Evolutionary conservation across 2,888 invertebrate species (phyloP), one percentile per base, ranked within the genome.

Genomic region (Epistrophe grossulariae): DNA sequence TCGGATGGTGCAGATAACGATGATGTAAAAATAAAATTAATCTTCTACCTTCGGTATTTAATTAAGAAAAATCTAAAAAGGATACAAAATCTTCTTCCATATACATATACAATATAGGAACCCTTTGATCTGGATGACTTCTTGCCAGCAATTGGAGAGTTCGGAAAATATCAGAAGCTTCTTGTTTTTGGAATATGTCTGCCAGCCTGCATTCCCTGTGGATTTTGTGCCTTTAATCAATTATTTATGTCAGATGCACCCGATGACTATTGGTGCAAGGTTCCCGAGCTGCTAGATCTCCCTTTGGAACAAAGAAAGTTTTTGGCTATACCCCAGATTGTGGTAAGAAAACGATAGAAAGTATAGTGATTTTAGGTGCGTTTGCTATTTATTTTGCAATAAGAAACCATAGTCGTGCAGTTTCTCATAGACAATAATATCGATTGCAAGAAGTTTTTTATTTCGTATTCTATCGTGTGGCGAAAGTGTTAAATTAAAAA

Each of bases 161-260:
- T 98, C 91, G 98, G 98, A 64, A 94, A 94, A 50, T 98, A 98
- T 92, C 98, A 98, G 92, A 97, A 97, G 92, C 93, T 96, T 72
- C 93, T 98, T 84, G 94, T 97, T 28, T 97, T 97, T 95, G 94
- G 98, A 72, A 96, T 98, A 80, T 97, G 98, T 90, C 93, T 98
- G 85, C 97, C 98, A 17, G 97, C 98, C 4, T 97, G 98, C 90
- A 95, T 98, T 89, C 97, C 98, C 0, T 97, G 98, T 90, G 98
- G 97, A 40, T 98, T 97, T 93, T 97, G 97, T 92, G 98, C 98
- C 6, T 98, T 98, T 93, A 98, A 97, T 93, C 98, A 98, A 93
- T 94, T 98, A 48, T 98, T 98, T 93, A 97, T 98, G 97, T 95
- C 97, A n/a, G 96, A 97, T 90, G 95, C 96, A 45, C 98, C 98